Base-by-base conservation (phyloP, 2,888 invertebrate species). In the Odontomyia ornata region DNA sequence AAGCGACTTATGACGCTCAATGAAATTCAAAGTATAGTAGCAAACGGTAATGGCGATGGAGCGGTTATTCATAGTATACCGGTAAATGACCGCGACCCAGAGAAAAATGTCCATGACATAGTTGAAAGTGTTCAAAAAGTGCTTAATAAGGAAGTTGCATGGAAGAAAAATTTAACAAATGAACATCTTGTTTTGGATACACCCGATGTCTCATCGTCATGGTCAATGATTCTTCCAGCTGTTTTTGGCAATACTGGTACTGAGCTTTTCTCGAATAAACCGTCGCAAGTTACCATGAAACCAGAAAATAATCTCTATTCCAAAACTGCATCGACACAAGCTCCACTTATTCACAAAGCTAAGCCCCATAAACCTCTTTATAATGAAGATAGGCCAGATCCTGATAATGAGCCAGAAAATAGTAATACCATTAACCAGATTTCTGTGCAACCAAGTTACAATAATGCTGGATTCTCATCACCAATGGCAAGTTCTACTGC, bases 21-120 rank as follows among this genome's bases (percentile, higher is more conserved):
- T 82, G 94, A 95, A 87, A 95, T 95, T 80, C 94, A 94, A 84
- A 92, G 93, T 57, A 92, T 95, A 78, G 94, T 95, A 43, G 95
- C 95, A 0, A 93, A 92, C 46, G 94, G 94, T 0, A 94, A 94
- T 83, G 91, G 91, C 77, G 91, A 92, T 64, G 87, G 89, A 77
- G 86, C 86, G 0, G 84, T 86, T 1, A 83, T 86, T 69, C 86
- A 87, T 77, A 82, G 83, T 9, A 81, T 85, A 1, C 83, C 84
- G 0, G 76, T 83, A 21, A 78, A 81, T 64, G 79, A 89, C 79
- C 89, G 88, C 79, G 89, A 89, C 65, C 90, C 92, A 0, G 90
- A 91, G 80, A 91, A 90, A 79, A 91, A 91, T 85, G 93, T 95
- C 0, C 92, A 94, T 82, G 94, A 91, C 80, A 93, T 95, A 7